Percentiles rank a stretch among this genome's conserved stretches.
These are phyloP conservation scores for Ornithoptera alexandrae DNA, from an alignment of 2,888 invertebrate genomes.

Conservation along the genomic window DNA sequence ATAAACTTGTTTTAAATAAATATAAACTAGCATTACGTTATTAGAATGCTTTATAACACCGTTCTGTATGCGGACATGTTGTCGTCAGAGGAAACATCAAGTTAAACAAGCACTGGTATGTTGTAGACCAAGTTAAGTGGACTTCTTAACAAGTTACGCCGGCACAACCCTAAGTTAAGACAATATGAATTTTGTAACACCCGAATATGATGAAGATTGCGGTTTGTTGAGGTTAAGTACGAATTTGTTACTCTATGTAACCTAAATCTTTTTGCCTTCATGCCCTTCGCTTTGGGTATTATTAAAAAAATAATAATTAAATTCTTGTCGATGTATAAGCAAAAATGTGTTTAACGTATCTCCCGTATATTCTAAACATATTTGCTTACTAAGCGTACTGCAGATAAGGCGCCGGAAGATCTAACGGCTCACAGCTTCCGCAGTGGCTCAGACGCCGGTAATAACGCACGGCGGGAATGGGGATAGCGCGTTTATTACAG, in stretches of 20 bases:
- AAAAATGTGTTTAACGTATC: neutral
- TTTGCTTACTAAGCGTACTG: slow-evolving; percentile 6
- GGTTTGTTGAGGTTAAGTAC: no score
- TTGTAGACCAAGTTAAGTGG: neutral
- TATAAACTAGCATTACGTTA: no score
- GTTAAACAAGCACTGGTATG: neutral
- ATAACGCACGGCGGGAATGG: neutral
- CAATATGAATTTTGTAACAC: no score
- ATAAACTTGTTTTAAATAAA: no score
- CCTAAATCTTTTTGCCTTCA: no score
- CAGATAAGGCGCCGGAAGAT: slow-evolving; percentile 19
- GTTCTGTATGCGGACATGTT: neutral
- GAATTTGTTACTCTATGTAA: no score
- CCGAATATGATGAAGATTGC: no score
- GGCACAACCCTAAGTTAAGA: no score
- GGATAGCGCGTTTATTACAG: no score
- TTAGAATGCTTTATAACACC: no score
- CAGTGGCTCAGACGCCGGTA: slow-evolving; percentile 2
- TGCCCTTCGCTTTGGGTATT: no score
- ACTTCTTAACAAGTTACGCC: neutral
- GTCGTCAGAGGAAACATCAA: neutral
- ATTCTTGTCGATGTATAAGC: neutral
- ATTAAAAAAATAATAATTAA: no score
- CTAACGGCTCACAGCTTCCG: slow-evolving; percentile 18
- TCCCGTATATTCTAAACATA: neutral